Evolutionary conservation across 2,888 invertebrate genomes (phyloP), one percentile per base, ranked within the genome.

Genomic region (Crepidodera aurea): DNA sequence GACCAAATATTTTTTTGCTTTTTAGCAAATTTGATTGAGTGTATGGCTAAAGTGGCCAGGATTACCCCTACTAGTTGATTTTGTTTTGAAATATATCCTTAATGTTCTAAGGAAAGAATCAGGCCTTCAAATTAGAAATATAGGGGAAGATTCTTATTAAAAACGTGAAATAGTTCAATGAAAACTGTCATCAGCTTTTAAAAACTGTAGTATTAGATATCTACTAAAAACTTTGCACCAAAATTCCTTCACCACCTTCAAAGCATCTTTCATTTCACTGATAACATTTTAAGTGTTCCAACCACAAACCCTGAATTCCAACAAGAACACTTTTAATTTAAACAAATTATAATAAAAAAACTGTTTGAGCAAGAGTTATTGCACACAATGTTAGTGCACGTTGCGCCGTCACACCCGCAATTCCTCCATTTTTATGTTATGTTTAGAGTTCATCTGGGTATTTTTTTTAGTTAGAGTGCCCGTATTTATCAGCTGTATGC

Each of bases 381-480:
- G 74, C 73, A 67, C 61, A 70, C 69, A 72, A 73, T 73, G 34
- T 56, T 67, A 69, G 58, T 68, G 58, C 68, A 69, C 51, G 39
- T 44, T 22, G 34, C 54, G 48, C 40, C 68, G 91, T 92, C 92
- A 93, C 90, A 93, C 92, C 63, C 92, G 83, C 82, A 92, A 77
- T 81, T 92, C 92, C 83, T 93, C 92, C 91, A 92, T 91, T 70
- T 87, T 83, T 75, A 79, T 82, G 80, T 78, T 82, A 51, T 68
- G 70, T 75, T 87, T 87, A 18, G 86, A 85, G 82, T 87, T 87
- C 80, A 87, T 70, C 71, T 87, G 87, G 15, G 87, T 87, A 75
- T 90, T 90, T 80, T 90, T 90, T 82, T 92, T 92, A 48, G 91
- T 92, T 63, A 92, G 75, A 1, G 92, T 91, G 57, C 85, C 90